phyloP scores from a whole-genome alignment of 1,140 invertebrate genomes.

The Macrostomum lignano region DNA sequence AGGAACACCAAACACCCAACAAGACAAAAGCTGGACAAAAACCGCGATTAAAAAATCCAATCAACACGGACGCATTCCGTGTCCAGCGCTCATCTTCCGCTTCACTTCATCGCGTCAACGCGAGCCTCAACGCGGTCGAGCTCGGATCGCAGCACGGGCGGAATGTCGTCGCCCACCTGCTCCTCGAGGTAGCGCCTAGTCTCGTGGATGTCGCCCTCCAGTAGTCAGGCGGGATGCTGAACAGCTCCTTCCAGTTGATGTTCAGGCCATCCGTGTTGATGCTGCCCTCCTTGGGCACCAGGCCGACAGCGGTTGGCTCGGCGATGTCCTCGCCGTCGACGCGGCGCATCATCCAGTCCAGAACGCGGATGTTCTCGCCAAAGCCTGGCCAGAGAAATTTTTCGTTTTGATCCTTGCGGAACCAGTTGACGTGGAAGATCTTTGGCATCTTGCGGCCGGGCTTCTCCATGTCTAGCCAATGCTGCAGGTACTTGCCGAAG shows the following conservation, averaged over 20 bases:
- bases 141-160: conserved; percentile 40
- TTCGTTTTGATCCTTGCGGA: conserved; percentile 47
- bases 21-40: no score
- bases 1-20: no score
- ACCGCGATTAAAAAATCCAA: no score
- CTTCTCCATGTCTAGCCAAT: conserved; percentile 60
- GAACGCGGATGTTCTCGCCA: conserved; percentile 69
- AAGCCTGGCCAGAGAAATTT: conserved; percentile 91
- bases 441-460: conserved; percentile 39
- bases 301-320: conserved; percentile 16
- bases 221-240: conserved; percentile 53
- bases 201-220: conserved; percentile 49
- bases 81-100: neutral
- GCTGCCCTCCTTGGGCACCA: conserved; percentile 14
- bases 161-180: conserved; percentile 58
- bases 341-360: conserved; percentile 68
- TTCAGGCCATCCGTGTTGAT: conserved; percentile 1
- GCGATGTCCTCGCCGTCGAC: conserved; percentile 38
- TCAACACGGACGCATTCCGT: no score
- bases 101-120: conserved; percentile 5
- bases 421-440: conserved; percentile 96
- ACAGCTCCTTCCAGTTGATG: conserved; percentile 46
- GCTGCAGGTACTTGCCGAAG: conserved; percentile 70
- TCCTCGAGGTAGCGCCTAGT: conserved; percentile 55
- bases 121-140: conserved; percentile 40